A percentile compares a stretch with the other conserved stretches of the same genome.
Evolutionary conservation across 2,113 vertebrate species (phyloP).

Genomic region (Leiothrix lutea): DNA sequence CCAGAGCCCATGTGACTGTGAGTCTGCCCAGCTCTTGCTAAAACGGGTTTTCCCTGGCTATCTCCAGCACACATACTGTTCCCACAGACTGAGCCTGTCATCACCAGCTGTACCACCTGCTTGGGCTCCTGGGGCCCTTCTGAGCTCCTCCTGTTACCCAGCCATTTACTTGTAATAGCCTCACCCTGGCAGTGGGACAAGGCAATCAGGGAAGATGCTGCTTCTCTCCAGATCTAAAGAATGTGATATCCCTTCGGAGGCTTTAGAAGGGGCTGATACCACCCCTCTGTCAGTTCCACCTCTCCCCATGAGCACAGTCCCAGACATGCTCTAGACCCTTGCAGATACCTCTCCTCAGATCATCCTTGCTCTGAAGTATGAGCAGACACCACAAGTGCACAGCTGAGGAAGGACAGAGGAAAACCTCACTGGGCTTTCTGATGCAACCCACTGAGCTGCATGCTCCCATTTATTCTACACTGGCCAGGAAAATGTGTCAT

Average conservation of each 20-base stretch:
- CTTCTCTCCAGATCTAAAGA: neutral
- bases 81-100: slow-evolving; percentile 18
- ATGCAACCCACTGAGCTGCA: neutral
- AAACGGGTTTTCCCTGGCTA: slow-evolving; percentile 34
- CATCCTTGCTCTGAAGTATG: neutral
- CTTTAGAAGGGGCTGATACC: neutral
- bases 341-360: neutral
- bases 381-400: neutral
- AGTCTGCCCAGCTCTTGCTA: slow-evolving; percentile 26
- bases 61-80: slow-evolving; percentile 44
- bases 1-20: slow-evolving; percentile 24
- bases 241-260: neutral
- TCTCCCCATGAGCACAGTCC: neutral
- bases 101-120: slow-evolving; percentile 49
- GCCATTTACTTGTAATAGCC: neutral
- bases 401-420: neutral
- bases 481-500: neutral
- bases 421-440: neutral
- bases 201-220: neutral
- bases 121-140: neutral
- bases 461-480: neutral
- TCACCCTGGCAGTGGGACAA: neutral
- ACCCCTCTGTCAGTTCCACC: neutral
- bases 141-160: slow-evolving; percentile 9
- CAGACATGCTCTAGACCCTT: neutral